Base-by-base conservation (phyloP, 2,113 vertebrate species). In the Eretmochelys imbricata region DNA sequence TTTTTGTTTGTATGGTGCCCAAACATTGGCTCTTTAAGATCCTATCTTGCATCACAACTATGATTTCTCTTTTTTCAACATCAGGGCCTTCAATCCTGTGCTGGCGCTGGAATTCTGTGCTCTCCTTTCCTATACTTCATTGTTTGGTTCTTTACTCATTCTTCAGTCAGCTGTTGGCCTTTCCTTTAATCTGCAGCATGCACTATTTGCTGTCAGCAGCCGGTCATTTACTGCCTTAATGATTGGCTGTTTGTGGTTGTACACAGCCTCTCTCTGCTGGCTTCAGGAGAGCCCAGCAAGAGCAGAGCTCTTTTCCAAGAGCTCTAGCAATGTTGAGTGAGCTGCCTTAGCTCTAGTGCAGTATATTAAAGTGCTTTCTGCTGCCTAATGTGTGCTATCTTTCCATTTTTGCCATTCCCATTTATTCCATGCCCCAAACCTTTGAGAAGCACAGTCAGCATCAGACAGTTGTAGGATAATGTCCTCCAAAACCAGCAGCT, bases 1-100 rank as follows among this genome's bases (percentile, higher is more conserved):
- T 84, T 90, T 89, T 94, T 0, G 0, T 78, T 94, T 1, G 0
- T 75, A 1, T 75, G 0, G 0, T 82, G 16, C 54, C 76, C 76
- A 11, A 35, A 72, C 35, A 16, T 46, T 46, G 42, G 54, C 49
- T 42, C 46, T 65, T 29, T 78, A 62, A 78, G 90, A 12, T 46
- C 46, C 76, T 92, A 89, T 93, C 86, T 81, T 38, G 13, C 10
- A 59, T 72, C 65, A 31, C 57, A 0, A 2, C 76, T 0, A 0
- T 80, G 0, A 0, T 31, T 89, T 49, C 29, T 75, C 3, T 49
- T 72, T 19, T 46, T 72, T 59, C 82, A 54, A n/a, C 54, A 16
- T 0, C 8, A 55, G 53, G 84, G 8, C 46, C n/a, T 27, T 29
- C 19, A 8, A 55, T 35, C 55, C 78, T 75, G 46, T 65, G 5